Percentiles rank a stretch among this genome's conserved stretches.
Evolutionary conservation across 92 coral and sea anemone species (phyloP).

Genomic region (Paragorgia papillata): DNA sequence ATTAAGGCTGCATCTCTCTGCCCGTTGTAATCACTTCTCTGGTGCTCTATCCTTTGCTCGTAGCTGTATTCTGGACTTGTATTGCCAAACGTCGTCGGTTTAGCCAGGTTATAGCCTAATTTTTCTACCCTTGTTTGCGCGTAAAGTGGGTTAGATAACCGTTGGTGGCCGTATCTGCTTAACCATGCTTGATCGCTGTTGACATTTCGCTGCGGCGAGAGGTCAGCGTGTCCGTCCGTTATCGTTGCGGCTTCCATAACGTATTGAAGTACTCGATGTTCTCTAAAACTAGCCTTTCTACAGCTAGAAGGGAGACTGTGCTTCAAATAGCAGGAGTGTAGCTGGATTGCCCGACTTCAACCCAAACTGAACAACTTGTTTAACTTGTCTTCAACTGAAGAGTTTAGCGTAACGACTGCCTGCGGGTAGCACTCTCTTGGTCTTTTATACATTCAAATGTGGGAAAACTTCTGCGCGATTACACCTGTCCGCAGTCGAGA

Average conservation of each 20-base stretch:
- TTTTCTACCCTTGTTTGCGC: not conserved
- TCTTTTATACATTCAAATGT: constrained; percentile 30
- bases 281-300: too few relatives aligned
- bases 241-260: too few relatives aligned
- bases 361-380: too few relatives aligned
- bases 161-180: not conserved
- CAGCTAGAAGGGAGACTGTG: too few relatives aligned
- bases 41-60: not conserved
- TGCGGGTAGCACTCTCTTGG: constrained; percentile 2
- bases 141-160: not conserved
- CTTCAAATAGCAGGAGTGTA: too few relatives aligned
- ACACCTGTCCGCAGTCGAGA: constrained; percentile 28
- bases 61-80: not conserved
- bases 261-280: too few relatives aligned
- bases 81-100: not conserved
- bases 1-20: constrained; percentile 31
- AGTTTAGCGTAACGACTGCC: too few relatives aligned
- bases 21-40: not conserved
- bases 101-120: not conserved
- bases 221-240: not conserved
- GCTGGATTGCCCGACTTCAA: too few relatives aligned
- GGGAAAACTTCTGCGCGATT: constrained; percentile 10
- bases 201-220: not conserved
- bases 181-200: not conserved
- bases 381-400: too few relatives aligned